These are phyloP conservation scores for Pelecanoides urinatrix DNA, from an alignment of 2,113 vertebrate genomes.

Conservation along the genomic window DNA sequence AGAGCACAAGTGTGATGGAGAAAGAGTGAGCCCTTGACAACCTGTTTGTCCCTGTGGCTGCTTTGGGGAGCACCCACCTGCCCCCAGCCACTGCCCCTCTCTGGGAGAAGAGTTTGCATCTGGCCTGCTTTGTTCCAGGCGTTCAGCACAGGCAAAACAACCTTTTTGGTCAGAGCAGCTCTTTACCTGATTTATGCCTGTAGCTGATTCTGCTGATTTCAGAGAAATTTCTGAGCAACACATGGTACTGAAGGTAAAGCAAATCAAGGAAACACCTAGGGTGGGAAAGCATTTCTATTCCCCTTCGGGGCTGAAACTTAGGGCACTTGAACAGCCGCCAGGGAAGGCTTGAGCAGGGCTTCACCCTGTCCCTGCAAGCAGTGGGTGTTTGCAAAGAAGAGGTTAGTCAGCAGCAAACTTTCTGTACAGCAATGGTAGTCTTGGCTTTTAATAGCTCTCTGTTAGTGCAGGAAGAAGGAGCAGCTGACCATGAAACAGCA, in stretches of 20 bases:
- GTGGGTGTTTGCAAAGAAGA: background rate
- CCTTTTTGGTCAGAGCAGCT: background rate
- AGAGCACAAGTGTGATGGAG: background rate
- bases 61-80: background rate
- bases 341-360: background rate
- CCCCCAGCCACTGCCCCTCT: background rate
- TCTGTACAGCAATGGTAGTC: background rate
- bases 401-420: background rate
- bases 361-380: background rate
- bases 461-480: background rate
- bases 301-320: background rate
- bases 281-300: background rate
- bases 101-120: background rate
- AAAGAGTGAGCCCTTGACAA: background rate
- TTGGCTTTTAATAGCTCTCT: background rate
- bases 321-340: background rate
- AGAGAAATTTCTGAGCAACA: background rate
- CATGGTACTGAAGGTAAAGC: background rate
- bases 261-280: background rate
- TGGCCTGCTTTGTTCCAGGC: background rate
- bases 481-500: constrained; percentile 41
- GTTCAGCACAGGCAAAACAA: background rate
- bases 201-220: background rate
- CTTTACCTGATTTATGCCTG: background rate
- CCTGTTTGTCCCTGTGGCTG: background rate